Evolutionary conservation across 2,888 invertebrate species (phyloP), one percentile per base, ranked within the genome.

Genomic region (Xanthorhoe designata): DNA sequence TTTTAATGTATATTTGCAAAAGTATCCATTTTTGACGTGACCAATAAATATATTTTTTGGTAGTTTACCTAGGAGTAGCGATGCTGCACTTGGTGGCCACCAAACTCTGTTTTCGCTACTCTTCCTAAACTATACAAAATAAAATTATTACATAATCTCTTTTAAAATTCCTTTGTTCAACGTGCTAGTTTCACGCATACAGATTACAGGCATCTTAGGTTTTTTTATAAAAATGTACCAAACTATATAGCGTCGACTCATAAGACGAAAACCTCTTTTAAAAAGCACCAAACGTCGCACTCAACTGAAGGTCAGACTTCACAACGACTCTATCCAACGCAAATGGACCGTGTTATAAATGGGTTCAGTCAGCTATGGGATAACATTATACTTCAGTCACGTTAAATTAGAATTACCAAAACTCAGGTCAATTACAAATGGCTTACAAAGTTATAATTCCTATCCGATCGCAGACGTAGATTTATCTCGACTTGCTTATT

Each of bases 401-500:
- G 69, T 75, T 75, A 79, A 84, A 85, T 86, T 83, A 80, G 76
- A 82, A 82, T 80, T 80, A 79, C 74, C 38, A 71, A 77, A 78
- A 73, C 78, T 78, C 80, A 78, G 78, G 78, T 77, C 84, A 88
- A 88, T 89, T 89, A 88, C 84, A 85, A 83, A 78, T 83, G 83
- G 86, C 83, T 90, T 86, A 82, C 71, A 78, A 87, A 90, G 86
- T 90, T 90, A 86, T 88, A 85, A 88, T 84, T 82, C 81, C 71
- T 75, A 75, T 77, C 66, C 74, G 74, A 75, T 72, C 70, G 72
- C 71, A 79, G 86, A 88, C 87, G 77, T 71, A 76, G 86, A 90
- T 87, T 88, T 87, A 90, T 87, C 79, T 86, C 81, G 82, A 85
- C 86, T 87, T 85, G 82, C 80, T 85, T 87, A 81, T 85, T 85